Evolutionary conservation across 2,888 invertebrate genomes (phyloP).

Genomic region (Cerastis leucographa): DNA sequence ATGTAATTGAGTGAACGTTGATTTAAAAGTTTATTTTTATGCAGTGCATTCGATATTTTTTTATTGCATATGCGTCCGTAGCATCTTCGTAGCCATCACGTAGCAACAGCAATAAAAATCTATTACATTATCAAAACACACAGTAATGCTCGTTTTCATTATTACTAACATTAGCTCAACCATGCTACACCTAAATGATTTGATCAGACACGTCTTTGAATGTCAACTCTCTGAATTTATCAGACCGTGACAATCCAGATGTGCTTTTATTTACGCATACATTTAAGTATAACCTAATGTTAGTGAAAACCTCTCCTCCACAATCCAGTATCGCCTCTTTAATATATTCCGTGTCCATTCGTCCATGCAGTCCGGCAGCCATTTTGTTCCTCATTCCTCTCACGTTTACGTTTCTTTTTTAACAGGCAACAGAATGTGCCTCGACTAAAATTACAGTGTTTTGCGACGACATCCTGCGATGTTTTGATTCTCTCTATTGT

Average conservation of each 20-base stretch:
- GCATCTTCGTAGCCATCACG: neutral
- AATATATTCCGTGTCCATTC: conserved; percentile 84
- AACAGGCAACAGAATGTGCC: conserved; percentile 83
- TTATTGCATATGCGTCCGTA: neutral
- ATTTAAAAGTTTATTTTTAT: neutral
- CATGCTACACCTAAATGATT: neutral
- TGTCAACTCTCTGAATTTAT: neutral
- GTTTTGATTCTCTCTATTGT: conserved; percentile 86
- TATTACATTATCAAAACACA: neutral
- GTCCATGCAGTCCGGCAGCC: conserved; percentile 73
- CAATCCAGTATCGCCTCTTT: conserved; percentile 54
- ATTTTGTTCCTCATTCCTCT: conserved; percentile 73
- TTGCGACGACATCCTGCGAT: conserved; percentile 77
- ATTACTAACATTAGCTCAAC: neutral
- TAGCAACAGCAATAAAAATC: neutral
- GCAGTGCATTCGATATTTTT: neutral
- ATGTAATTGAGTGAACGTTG: neutral
- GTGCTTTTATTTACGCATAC: neutral
- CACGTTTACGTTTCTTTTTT: conserved; percentile 85
- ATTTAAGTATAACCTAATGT: neutral
- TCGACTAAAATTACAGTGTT: conserved; percentile 89
- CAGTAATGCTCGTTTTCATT: neutral
- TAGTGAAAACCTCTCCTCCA: conserved; percentile 37
- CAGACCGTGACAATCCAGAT: no score
- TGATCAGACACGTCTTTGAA: neutral